phyloP scores from a whole-genome alignment of 2,888 invertebrate genomes.

The Neoascia interrupta region DNA sequence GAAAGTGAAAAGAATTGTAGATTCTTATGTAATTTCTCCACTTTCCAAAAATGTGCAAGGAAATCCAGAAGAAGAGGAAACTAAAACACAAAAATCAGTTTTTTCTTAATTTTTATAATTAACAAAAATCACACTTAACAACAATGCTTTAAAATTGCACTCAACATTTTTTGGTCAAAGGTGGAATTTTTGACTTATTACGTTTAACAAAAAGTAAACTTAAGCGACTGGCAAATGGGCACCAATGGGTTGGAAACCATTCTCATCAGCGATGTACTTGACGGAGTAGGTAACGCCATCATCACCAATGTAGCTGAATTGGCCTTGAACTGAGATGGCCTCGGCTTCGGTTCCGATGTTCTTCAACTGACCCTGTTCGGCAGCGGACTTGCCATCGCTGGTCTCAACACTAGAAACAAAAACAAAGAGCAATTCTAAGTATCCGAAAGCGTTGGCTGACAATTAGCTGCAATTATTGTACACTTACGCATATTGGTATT shows the following conservation, averaged over 20 bases:
- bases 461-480: not conserved
- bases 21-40: too few relatives aligned
- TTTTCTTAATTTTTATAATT: too few relatives aligned
- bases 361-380: constrained; percentile 81
- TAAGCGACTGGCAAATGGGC: constrained; percentile 79
- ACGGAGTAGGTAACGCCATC: constrained; percentile 83
- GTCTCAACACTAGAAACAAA: constrained; percentile 74
- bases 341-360: constrained; percentile 82
- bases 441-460: too few relatives aligned
- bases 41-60: too few relatives aligned
- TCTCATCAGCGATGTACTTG: constrained; percentile 78
- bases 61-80: too few relatives aligned
- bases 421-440: not conserved
- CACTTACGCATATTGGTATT: constrained; percentile 82
- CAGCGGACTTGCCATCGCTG: constrained; percentile 81
- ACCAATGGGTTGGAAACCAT: constrained; percentile 80
- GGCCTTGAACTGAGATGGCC: constrained; percentile 81
- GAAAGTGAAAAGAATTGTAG: too few relatives aligned
- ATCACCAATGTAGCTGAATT: constrained; percentile 81
- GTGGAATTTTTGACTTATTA: too few relatives aligned
- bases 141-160: too few relatives aligned
- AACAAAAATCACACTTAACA: too few relatives aligned
- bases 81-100: too few relatives aligned
- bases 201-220: too few relatives aligned
- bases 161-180: too few relatives aligned